Base-by-base conservation (phyloP, 2,113 vertebrate species). In the Stegostoma tigrinum region DNA sequence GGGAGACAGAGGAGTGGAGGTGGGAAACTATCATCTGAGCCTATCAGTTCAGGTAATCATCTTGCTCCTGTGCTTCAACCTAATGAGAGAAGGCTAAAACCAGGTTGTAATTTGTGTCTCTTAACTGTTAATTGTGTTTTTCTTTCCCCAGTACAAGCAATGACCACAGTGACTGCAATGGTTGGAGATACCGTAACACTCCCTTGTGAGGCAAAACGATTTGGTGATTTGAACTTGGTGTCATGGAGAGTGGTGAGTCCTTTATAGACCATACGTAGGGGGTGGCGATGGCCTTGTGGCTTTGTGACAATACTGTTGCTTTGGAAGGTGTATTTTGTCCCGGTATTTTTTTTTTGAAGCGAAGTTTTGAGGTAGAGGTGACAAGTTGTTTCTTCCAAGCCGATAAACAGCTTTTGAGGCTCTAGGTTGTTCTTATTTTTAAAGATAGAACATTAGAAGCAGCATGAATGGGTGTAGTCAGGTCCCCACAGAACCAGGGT, bases 111-210 rank as follows among this genome's bases (percentile, higher is more conserved):
- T 48, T 12, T 55, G 30, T 2, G 38, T 83, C 80, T 38, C 17
- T 23, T 27, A 61, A 61, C 34, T 55, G 48, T 61, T 61, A 27
- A 95, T 70, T 70, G 42, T 70, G 8, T 15, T 52, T 72, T 72
- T 14, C 72, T 95, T 14, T 45, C 6, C 24, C 52, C 94, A 95
- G 94, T 30, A 30, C 27, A 72, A 27, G 67, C 66, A 70, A 19
- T 17, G 42, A 15, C 66, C 68, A 72, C 68, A 6, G 42, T 95
- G 42, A 95, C 67, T 30, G 94, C 94, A 70, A 48, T 30, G 38
- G 67, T 95, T 48, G 94, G 94, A 95, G 67, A 95, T 52, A 95
- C 38, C 12, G 5, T 95, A 70, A 72, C 67, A 52, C 68, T 95
- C 3, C 0, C 0, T 34, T 95, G 94, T 70, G 67, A 68, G 19